A percentile compares a stretch with the other conserved stretches of the same genome.
Conservation (phyloP, 2,888 invertebrate genomes). For the Macroteleia sp. region DNA sequence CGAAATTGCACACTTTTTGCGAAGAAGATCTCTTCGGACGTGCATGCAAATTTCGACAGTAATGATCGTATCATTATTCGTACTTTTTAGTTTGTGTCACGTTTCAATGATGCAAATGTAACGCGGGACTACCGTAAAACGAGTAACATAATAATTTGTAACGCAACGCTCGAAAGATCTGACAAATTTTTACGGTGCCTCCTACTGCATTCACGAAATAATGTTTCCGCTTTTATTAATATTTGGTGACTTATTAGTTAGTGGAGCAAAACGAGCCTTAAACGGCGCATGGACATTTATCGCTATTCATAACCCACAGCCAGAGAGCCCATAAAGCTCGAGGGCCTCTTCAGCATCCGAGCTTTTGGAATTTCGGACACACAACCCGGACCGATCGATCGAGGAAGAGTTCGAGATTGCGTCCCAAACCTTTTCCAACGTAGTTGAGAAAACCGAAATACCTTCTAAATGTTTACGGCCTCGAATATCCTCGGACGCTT, state of each 20-base stretch:
- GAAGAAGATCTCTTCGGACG: background rate
- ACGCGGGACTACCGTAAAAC: no score
- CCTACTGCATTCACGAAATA: constrained; percentile 5
- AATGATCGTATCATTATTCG: constrained; percentile 10
- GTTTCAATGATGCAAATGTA: no score
- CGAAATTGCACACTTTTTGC: constrained; percentile 5
- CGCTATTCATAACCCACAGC: constrained; percentile 64
- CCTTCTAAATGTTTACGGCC: constrained; percentile 49
- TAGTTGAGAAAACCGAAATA: constrained; percentile 51
- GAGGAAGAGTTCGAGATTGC: constrained; percentile 53
- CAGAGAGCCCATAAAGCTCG: constrained; percentile 62
- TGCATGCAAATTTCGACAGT: background rate
- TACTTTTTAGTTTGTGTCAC: no score
- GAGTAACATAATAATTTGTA: constrained; percentile 5
- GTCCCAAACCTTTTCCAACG: constrained; percentile 39
- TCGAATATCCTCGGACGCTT: constrained; percentile 36
- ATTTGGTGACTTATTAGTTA: constrained; percentile 40
- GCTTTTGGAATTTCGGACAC: constrained; percentile 58
- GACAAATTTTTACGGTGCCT: constrained; percentile 9
- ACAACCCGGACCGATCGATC: constrained; percentile 51
- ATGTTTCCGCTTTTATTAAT: constrained; percentile 16
- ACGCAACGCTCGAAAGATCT: constrained; percentile 3
- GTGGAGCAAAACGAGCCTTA: constrained; percentile 58
- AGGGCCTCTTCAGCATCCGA: constrained; percentile 61
- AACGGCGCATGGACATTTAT: constrained; percentile 67